Evolutionary conservation across 2,113 vertebrate genomes (phyloP), one percentile per base, ranked within the genome.

Genomic region (Podocnemis expansa): DNA sequence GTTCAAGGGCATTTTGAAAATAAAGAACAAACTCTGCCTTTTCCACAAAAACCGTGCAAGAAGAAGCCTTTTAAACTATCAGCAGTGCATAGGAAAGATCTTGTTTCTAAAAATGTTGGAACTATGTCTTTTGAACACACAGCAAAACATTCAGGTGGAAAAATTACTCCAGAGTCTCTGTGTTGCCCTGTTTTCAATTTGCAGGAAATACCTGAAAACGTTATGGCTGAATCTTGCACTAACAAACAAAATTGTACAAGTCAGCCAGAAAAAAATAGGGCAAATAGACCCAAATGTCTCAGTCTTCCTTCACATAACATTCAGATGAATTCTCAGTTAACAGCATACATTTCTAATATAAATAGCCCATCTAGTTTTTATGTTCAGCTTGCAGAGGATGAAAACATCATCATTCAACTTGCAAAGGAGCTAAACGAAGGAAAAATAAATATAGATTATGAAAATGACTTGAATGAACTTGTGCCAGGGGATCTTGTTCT

Each of bases 321-420:
- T 56, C 92, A 43, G 45, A 55, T 96, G 75, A 98, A 98, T 84
- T 95, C 95, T 4, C 96, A 92, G 93, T 88, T 95, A 43, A 81
- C 86, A 41, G 98, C 95, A 10, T 99, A 98, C 80, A 78, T 98
- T 94, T 99, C 98, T 80, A 97, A 98, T 75, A 21, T 96, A 5
- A 96, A 95, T 73, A 98, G 97, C 11, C 89, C 89, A 24, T 94
- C 94, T 47, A 97, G 92, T 96, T 99, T 99, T 92, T 98, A 98
- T 95, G 93, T 99, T 93, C 98, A 99, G 29, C 96, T 98, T 96
- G 97, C 96, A 49, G 97, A 98, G 16, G 98, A 98, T 96, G 98
- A 99, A 97, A 89, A 97, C 3, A 78, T 96, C 78, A 96, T 99
- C 85, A 60, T 98, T 51, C 97, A 98, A 94, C 97, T 99, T 89